Percentiles rank a stretch among this genome's conserved stretches.
These are phyloP conservation scores for Leistus spinibarbis DNA, from an alignment of 2,888 invertebrate species.

Conservation along the genomic window DNA sequence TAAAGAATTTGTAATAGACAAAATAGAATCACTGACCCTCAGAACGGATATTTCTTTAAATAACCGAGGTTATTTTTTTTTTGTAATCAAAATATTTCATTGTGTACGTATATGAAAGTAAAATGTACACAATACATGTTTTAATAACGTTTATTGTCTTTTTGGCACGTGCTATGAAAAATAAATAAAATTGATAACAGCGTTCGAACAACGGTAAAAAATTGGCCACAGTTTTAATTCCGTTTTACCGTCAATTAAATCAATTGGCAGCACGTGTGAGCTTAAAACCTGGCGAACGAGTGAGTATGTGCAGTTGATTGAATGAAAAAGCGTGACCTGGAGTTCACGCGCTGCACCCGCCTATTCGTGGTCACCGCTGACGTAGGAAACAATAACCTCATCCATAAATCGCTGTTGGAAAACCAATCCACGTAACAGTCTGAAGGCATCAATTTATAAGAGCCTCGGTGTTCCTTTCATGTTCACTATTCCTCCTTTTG, in stretches of 20 bases:
- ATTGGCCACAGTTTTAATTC: slow-evolving; percentile 8
- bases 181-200: too few relatives aligned
- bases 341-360: background rate
- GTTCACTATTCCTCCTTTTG: background rate
- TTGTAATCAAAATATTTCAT: too few relatives aligned
- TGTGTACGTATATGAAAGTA: too few relatives aligned
- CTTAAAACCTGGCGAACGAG: background rate
- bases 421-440: slow-evolving; percentile 33
- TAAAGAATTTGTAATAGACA: too few relatives aligned
- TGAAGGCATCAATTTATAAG: slow-evolving; percentile 35
- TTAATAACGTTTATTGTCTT: too few relatives aligned
- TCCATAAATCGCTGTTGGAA: slow-evolving; percentile 25
- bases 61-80: too few relatives aligned
- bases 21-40: too few relatives aligned
- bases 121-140: too few relatives aligned
- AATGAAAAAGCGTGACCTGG: background rate
- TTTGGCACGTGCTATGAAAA: too few relatives aligned
- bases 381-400: slow-evolving; percentile 21
- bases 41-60: too few relatives aligned
- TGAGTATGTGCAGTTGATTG: background rate
- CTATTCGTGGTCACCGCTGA: slow-evolving; percentile 25
- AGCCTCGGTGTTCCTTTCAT: slow-evolving; percentile 25
- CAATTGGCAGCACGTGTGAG: background rate
- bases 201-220: background rate
- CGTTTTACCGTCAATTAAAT: slow-evolving; percentile 1